A percentile compares a stretch with the other conserved stretches of the same genome.
Conservation (phyloP, 2,797 vertebrate species). For the Cryptoblepharus egeriae region DNA sequence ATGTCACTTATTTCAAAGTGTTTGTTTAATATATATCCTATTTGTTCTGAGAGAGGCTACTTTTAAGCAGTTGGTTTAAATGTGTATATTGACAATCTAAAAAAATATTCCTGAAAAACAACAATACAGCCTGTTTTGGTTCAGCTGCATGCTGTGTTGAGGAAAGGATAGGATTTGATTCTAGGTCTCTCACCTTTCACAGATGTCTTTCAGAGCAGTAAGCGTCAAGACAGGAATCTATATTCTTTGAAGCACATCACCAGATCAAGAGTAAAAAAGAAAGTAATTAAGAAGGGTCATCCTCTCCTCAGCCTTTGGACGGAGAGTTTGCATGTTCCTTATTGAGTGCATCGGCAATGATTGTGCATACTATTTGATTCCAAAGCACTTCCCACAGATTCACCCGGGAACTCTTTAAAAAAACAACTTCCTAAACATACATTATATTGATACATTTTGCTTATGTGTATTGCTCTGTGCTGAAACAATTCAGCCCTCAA, state of each 20-base stretch:
- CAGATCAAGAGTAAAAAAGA: background rate
- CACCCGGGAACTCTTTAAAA: background rate
- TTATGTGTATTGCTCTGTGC: background rate
- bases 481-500: constrained; percentile 12
- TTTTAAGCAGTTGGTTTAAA: background rate
- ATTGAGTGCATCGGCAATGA: background rate
- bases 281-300: background rate
- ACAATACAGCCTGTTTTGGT: no score
- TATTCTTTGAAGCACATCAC: background rate
- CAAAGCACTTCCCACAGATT: background rate
- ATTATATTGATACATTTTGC: background rate
- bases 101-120: background rate
- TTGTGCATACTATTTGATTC: background rate
- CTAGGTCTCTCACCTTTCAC: no score
- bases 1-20: background rate
- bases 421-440: background rate
- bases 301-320: background rate
- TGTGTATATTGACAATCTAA: background rate
- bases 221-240: background rate
- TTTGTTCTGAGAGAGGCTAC: background rate
- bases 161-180: no score
- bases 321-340: background rate
- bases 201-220: no score
- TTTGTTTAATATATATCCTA: background rate
- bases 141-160: no score